phyloP scores from a whole-genome alignment of 1,140 invertebrate genomes.

The Ptiloglossa arizonensis region DNA sequence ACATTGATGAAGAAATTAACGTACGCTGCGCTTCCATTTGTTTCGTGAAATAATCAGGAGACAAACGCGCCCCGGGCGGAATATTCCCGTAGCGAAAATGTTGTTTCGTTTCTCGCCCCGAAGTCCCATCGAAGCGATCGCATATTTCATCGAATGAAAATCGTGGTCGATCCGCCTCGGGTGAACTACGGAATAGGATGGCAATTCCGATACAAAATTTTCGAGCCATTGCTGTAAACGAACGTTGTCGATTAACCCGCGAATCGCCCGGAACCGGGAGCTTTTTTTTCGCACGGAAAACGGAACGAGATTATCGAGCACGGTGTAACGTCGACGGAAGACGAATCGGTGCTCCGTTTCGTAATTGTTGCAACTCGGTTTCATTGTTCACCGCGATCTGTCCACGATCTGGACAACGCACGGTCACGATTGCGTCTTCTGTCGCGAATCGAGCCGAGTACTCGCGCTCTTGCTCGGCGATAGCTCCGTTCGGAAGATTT shows the following conservation, averaged over 20 bases:
- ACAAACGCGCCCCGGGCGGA: too few relatives aligned
- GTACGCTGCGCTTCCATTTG: not conserved
- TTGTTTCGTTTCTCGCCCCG: not conserved
- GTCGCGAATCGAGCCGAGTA: too few relatives aligned
- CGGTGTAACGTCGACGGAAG: slow-evolving; percentile 26
- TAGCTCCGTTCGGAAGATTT: too few relatives aligned
- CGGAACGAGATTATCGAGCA: slow-evolving; percentile 46
- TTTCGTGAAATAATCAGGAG: not conserved
- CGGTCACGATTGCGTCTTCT: too few relatives aligned
- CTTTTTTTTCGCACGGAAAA: slow-evolving; percentile 28
- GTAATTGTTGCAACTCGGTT: slow-evolving; percentile 13
- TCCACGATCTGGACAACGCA: too few relatives aligned
- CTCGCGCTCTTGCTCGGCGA: too few relatives aligned
- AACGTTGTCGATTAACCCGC: slow-evolving; percentile 50
- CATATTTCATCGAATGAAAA: not conserved
- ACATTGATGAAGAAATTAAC: slow-evolving; percentile 1
- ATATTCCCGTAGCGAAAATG: not conserved
- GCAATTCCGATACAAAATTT: not conserved
- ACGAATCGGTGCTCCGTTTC: slow-evolving; percentile 42
- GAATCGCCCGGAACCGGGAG: slow-evolving; percentile 33
- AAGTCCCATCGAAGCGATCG: not conserved
- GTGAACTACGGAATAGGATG: not conserved
- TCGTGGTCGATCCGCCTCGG: not conserved
- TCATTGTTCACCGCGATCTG: not conserved
- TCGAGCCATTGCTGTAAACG: not conserved